Evolutionary conservation across 2,888 invertebrate genomes (phyloP).

Genomic region (Tetramorium bicarinatum): DNA sequence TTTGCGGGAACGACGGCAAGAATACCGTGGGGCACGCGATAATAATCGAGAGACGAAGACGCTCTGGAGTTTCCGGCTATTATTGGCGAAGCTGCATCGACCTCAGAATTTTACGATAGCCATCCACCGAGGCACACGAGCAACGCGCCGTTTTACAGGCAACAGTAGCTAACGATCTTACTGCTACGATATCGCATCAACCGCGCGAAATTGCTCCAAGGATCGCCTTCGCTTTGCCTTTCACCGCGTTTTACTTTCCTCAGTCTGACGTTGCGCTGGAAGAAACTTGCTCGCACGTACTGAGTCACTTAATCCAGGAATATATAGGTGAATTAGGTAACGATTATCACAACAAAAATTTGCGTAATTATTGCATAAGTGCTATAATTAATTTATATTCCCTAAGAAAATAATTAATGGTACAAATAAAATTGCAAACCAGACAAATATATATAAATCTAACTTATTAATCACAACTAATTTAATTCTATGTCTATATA

Average conservation of each 20-base stretch:
- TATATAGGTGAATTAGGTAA: neutral
- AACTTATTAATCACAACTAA: neutral
- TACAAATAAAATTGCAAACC: too few species aligned
- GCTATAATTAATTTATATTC: neutral
- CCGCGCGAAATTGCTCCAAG: slow-evolving; percentile 10
- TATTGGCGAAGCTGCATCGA: slow-evolving; percentile 28
- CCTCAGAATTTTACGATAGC: slow-evolving; percentile 37
- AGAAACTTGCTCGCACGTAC: neutral
- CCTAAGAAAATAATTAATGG: neutral
- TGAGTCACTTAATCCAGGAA: neutral
- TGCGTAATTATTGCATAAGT: neutral
- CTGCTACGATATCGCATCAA: slow-evolving; percentile 34
- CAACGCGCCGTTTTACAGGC: slow-evolving; percentile 24
- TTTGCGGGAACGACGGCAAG: slow-evolving; percentile 44
- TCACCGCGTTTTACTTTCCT: slow-evolving; percentile 40
- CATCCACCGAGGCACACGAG: slow-evolving; percentile 6
- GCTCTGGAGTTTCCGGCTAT: slow-evolving; percentile 20
- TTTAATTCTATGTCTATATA: too few species aligned
- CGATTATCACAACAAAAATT: neutral
- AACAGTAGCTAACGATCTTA: slow-evolving; percentile 19
- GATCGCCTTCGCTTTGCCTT: slow-evolving; percentile 43
- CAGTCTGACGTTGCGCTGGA: neutral
- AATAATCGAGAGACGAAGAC: slow-evolving; percentile 45
- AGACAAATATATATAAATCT: neutral
- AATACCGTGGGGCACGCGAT: slow-evolving; percentile 21